phyloP scores from a whole-genome alignment of 2,888 invertebrate species.

The Xanthorhoe designata region DNA sequence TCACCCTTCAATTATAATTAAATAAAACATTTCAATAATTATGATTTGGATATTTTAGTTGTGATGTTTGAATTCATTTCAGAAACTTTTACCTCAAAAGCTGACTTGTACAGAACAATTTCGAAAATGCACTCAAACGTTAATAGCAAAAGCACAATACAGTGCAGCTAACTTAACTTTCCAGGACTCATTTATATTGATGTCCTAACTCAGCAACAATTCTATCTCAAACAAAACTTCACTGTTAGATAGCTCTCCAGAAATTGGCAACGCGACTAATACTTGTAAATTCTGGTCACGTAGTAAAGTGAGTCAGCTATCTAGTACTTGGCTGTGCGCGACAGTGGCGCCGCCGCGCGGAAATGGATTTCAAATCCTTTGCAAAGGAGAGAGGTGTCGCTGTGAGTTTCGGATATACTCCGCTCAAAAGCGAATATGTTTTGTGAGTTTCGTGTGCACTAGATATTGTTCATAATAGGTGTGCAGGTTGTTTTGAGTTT shows the following conservation, averaged over 20 bases:
- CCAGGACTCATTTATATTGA: conserved; percentile 1
- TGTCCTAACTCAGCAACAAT: conserved; percentile 7
- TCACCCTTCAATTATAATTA: too few species aligned
- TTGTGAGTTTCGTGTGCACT: conserved; percentile 12
- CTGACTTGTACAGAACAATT: neutral
- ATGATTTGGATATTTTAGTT: too few species aligned
- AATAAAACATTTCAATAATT: too few species aligned
- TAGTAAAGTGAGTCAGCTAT: conserved; percentile 20
- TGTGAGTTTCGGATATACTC: conserved; percentile 22
- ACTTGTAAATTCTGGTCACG: conserved; percentile 9
- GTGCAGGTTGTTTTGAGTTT: neutral
- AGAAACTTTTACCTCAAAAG: too few species aligned
- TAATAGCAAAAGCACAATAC: neutral
- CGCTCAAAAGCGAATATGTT: conserved; percentile 18
- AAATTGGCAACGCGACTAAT: conserved; percentile 11
- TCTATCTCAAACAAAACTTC: conserved; percentile 12
- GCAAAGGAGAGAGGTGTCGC: conserved; percentile 29
- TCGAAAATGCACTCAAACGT: neutral
- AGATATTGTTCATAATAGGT: conserved; percentile 9
- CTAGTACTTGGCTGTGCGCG: conserved; percentile 5
- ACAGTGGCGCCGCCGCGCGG: conserved; percentile 34
- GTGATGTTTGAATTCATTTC: too few species aligned
- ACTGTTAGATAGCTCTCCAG: conserved; percentile 7
- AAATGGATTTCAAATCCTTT: conserved; percentile 43
- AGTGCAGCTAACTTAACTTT: neutral